Conservation (phyloP, 1,140 invertebrate species). For the Hesperophylax magnus region DNA sequence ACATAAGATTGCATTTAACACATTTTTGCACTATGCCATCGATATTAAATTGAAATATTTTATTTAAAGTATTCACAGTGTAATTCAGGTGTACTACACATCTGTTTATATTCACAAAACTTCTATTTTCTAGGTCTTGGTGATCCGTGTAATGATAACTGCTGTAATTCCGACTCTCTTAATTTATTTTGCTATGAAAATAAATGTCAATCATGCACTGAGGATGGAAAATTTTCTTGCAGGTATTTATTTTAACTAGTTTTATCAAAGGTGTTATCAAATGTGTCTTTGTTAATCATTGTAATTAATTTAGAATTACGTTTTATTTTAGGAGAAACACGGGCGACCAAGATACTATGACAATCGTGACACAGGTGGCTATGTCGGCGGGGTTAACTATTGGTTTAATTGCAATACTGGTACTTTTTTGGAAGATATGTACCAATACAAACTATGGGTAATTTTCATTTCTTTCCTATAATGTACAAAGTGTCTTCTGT, state of each 20-base stretch:
- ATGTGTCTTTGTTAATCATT: no score
- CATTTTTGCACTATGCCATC: no score
- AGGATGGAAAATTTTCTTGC: constrained; percentile 19
- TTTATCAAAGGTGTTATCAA: background rate
- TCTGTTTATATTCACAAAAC: no score
- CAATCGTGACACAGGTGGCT: constrained; percentile 52
- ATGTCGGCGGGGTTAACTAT: constrained; percentile 46
- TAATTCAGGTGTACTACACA: no score
- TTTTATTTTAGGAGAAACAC: no score
- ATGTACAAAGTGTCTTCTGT: no score
- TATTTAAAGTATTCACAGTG: no score
- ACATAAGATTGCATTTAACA: no score
- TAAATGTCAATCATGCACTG: background rate
- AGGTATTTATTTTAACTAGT: background rate
- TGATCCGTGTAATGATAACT: background rate
- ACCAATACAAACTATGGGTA: constrained; percentile 40
- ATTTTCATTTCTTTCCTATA: background rate
- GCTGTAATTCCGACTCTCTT: background rate
- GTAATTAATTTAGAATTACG: no score
- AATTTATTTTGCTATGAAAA: background rate
- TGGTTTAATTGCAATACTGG: constrained; percentile 49
- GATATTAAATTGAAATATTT: no score
- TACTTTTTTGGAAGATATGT: constrained; percentile 53
- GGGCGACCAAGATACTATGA: constrained; percentile 32
- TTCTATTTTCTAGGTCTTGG: background rate